Base-by-base conservation (phyloP, 2,113 vertebrate species). In the Catharus minimus region DNA sequence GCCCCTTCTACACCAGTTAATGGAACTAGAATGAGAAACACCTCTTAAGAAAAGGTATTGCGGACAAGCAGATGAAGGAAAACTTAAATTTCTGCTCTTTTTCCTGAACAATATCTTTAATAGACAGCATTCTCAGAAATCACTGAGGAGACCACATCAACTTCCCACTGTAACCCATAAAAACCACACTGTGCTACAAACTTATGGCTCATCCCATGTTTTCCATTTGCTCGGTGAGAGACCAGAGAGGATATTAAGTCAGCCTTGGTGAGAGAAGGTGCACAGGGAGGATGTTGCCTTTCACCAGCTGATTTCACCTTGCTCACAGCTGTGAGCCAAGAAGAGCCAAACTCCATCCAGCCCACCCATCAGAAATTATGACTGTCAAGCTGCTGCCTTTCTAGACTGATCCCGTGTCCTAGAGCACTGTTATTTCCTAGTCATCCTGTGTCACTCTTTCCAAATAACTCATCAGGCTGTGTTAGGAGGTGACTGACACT, bases 391-490 rank as follows among this genome's bases (percentile, higher is more conserved):
- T 10, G 3, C 7, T 62, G 84, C 39, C n/a, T 76, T 66, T 74
- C 43, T 19, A 78, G 53, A 30, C 22, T 17, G 57, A 75, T 41
- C 33, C 50, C 0, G 0, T 44, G 15, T 30, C 39, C 60, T 0
- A 0, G 27, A 71, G 18, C 20, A 36, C 17, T 47, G 64, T 27
- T 89, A 53, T 89, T 94, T 94, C 79, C 76, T 72, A 17, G 32
- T 36, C 77, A 52, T 28, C 24, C 30, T 41, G 15, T 73, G 52
- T 80, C 64, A 44, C n/a, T 61, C 89, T 91, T 92, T 53, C 76
- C 90, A 93, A 93, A 86, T 15, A 78, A 52, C 58, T 82, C 86
- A 62, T 72, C 7, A 91, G 90, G 71, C 32, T 86, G 28, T 56
- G 19, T 56, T 46, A 43, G 39, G 26, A 90, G 55, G 69, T 57